Base-by-base conservation (phyloP, 2,113 vertebrate species). In the Stomatorhinus ivindoensis region DNA sequence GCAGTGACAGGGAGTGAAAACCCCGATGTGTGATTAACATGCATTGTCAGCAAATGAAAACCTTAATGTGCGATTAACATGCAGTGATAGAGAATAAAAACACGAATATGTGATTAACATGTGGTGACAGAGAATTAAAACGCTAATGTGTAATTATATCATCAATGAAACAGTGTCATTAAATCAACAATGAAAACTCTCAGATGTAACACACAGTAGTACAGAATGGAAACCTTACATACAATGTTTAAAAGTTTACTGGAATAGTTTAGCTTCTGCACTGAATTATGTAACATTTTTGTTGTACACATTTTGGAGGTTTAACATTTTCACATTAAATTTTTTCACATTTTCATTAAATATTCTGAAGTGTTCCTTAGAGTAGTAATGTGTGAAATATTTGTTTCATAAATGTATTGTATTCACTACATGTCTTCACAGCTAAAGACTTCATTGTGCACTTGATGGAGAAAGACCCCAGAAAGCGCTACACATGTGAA, bases 391-490 rank as follows among this genome's bases (percentile, higher is more conserved):
- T 82, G 13, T 39, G 31, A 86, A 47, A 50, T 86, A 42, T 47
- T 13, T 48, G 27, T n/a, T 19, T 86, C 19, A 46, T 47, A 35
- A 35, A 55, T 21, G 53, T 21, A 24, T 55, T 21, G 19, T 21
- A 19, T 11, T 13, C 5, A 61, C 61, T 15, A 13, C 51, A 88
- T 91, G 31, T n/a, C 87, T 90, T 88, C 58, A 84, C 89, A 99
- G 98, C 98, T 87, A 99, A 99, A 96, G 98, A 99, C 91, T 99
- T 99, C 89, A 99, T 99, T 87, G 94, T 95, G 92, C 97, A 98
- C 93, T 94, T 99, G 92, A 99, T 99, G 98, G 97, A 98, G 93
- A 98, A 98, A 92, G 97, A 99, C 86, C 96, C 97, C 0, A 91
- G 91, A 88, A 94, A 93, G 86, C 97, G 98, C 82, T 98, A 97